phyloP scores from a whole-genome alignment of 2,888 invertebrate genomes.

The Stenodema calcarata region DNA sequence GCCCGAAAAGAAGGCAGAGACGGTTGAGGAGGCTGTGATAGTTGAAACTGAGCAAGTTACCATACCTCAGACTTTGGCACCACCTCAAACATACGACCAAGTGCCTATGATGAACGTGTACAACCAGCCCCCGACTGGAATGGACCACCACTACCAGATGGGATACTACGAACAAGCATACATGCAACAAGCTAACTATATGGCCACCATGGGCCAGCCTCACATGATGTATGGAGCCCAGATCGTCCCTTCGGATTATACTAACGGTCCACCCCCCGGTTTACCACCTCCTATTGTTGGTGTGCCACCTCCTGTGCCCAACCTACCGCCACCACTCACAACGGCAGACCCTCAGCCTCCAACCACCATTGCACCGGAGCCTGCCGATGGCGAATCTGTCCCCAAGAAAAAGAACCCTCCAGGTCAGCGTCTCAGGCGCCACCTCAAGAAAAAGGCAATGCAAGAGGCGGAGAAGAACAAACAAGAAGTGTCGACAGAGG shows the following conservation, averaged over 20 bases:
- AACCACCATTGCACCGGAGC: background rate
- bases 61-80: slow-evolving; percentile 16
- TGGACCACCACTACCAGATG: slow-evolving; percentile 1
- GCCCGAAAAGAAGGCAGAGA: slow-evolving; percentile 21
- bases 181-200: slow-evolving; percentile 44
- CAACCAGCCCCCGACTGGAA: background rate
- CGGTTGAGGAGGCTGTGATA: slow-evolving; percentile 14
- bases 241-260: background rate
- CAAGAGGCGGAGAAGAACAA: slow-evolving; percentile 55
- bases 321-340: background rate
- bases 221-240: background rate
- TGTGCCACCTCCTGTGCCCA: background rate
- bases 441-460: slow-evolving; percentile 60
- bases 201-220: slow-evolving; percentile 51
- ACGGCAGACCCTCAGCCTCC: background rate
- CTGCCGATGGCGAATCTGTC: background rate
- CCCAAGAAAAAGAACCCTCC: slow-evolving; percentile 62
- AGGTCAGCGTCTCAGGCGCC: slow-evolving; percentile 63
- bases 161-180: slow-evolving; percentile 48
- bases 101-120: background rate
- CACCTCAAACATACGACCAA: background rate
- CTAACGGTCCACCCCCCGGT: background rate
- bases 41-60: slow-evolving; percentile 15
- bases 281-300: background rate
- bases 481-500: slow-evolving; percentile 22